Conservation (phyloP, 2,797 vertebrate genomes). For the Choloepus didactylus region DNA sequence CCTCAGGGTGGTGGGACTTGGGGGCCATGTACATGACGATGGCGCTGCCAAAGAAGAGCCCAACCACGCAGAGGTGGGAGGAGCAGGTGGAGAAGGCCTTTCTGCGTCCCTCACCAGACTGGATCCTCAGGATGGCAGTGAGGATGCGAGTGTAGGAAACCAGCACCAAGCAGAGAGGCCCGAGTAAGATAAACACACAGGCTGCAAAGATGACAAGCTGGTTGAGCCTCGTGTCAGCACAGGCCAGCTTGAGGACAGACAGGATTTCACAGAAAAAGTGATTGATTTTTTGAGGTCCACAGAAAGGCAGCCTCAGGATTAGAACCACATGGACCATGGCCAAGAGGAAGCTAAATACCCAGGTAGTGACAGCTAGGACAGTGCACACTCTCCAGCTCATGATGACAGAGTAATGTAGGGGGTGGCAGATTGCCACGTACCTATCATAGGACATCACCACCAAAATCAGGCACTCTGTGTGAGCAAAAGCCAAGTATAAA, state of each 20-base stretch:
- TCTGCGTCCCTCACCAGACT: not conserved
- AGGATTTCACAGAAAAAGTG: slow-evolving; percentile 82
- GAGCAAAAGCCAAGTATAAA: not conserved
- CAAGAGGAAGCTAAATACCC: not conserved
- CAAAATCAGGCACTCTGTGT: not conserved
- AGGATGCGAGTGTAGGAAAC: slow-evolving; percentile 70
- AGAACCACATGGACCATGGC: no score
- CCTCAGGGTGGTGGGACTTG: not conserved
- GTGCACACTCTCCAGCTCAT: slow-evolving; percentile 58
- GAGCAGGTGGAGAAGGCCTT: slow-evolving; percentile 77
- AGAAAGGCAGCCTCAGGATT: no score
- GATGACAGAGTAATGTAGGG: not conserved
- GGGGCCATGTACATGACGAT: slow-evolving; percentile 45
- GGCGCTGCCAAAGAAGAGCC: slow-evolving; percentile 49
- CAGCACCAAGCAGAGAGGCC: slow-evolving; percentile 41
- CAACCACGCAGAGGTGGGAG: slow-evolving; percentile 65
- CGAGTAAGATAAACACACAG: not conserved
- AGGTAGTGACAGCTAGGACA: not conserved
- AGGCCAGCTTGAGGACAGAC: slow-evolving; percentile 70
- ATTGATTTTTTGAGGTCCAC: not conserved
- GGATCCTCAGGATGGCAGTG: slow-evolving; percentile 44
- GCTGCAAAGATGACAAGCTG: not conserved
- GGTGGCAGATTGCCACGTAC: slow-evolving; percentile 49
- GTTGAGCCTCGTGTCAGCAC: slow-evolving; percentile 21
- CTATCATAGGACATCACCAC: slow-evolving; percentile 48